These are phyloP conservation scores for Fragum sueziense DNA, from an alignment of 2,888 invertebrate species.

Conservation along the genomic window DNA sequence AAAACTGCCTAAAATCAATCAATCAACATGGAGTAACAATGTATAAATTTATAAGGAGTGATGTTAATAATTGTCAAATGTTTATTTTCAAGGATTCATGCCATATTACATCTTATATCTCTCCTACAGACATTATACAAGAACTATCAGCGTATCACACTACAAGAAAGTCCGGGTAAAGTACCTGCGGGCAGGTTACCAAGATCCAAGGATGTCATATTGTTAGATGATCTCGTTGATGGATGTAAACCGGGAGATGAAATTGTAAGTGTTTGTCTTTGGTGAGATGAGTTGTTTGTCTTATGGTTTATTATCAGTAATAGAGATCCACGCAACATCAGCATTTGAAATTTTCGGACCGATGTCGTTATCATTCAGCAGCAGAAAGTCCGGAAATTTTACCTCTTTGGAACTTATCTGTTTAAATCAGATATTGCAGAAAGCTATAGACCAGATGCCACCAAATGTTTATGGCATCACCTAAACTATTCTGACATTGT, in stretches of 20 bases:
- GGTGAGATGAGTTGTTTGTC: too few species aligned
- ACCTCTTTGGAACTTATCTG: too few species aligned
- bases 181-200: constrained; percentile 99
- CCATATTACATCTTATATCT: background rate
- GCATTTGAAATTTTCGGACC: too few species aligned
- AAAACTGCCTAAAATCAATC: too few species aligned
- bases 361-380: too few species aligned
- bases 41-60: background rate
- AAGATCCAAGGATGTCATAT: constrained; percentile 97
- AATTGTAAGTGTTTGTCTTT: constrained; percentile 88
- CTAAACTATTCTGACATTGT: too few species aligned
- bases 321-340: too few species aligned
- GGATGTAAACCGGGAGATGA: constrained; percentile 99
- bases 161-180: constrained; percentile 99
- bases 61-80: background rate
- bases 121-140: constrained; percentile 94
- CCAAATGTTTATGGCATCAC: too few species aligned
- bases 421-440: too few species aligned
- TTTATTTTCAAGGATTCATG: background rate
- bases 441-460: too few species aligned
- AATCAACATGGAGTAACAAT: background rate
- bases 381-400: too few species aligned
- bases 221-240: constrained; percentile 97
- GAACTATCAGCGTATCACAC: constrained; percentile 98
- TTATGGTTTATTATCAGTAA: too few species aligned